Base-by-base conservation (phyloP, 2,113 vertebrate genomes). In the Gavialis gangeticus region DNA sequence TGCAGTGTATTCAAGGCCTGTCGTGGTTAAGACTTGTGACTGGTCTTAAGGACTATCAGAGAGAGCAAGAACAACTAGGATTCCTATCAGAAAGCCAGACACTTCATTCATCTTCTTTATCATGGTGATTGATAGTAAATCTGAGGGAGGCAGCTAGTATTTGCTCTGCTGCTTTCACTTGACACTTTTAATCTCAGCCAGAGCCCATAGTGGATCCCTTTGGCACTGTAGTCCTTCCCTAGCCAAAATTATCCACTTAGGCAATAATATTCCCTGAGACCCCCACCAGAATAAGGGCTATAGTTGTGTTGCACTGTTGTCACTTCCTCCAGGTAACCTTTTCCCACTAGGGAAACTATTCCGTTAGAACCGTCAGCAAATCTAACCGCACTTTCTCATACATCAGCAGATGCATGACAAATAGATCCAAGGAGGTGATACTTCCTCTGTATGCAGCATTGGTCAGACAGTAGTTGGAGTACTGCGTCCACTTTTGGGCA, bases 51-150 rank as follows among this genome's bases (percentile, higher is more conserved):
- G 71, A 2, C 84, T 87, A n/a, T 85, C 12, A 62, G 78, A 60
- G 77, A 87, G 84, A n/a, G 91, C 59, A 87, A 77, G 11, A 11
- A 79, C 3, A 1, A 84, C 73, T 64, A 84, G 60, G 55, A 90
- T 79, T 93, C 57, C 30, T 91, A 5, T 88, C 56, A 88, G 62
- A 84, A 94, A 94, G 85, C 34, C 69, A 64, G 66, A 28, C 69
- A 92, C 69, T 37, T 1, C 1, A 54, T 13, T 24, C 12, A 4
- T 73, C 66, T 59, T 3, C 2, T 17, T 69, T 90, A 78, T 37
- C 84, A 76, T 58, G 69, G 60, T 18, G 37, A 86, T 12, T 46
- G 55, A 77, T 77, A 34, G 60, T 46, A 46, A 46, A 75, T 25
- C 0, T 0, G 16, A 64, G 75, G 78, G 55, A 92, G 34, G 54